Percentiles rank a stretch among this genome's conserved stretches.
Conservation (phyloP, 1,140 invertebrate species). For the roundworm (Caenorhabditis elegans) region WBcel235 BX284606.5:5547001-5547500, state of each 20-base stretch:
- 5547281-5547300: not conserved
- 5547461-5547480: too few species aligned
- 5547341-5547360: not conserved
- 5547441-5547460: not conserved
- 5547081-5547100: not conserved
- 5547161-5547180: not conserved
- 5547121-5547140: not conserved
- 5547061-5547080: not conserved
- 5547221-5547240: not conserved
- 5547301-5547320: not conserved
- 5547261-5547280: not conserved
- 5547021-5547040: not conserved
- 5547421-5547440: not conserved
- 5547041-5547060: not conserved
- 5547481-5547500: not conserved
- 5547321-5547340: conserved; percentile 9
- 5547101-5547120: not conserved
- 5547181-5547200: not conserved
- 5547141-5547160: conserved; percentile 8
- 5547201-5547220: not conserved
- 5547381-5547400: not conserved
- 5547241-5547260: not conserved
- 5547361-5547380: not conserved
- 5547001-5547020: not conserved
- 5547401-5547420: not conserved